Base-by-base conservation (phyloP, 2,113 vertebrate species). In the Setophaga kirtlandii region DNA sequence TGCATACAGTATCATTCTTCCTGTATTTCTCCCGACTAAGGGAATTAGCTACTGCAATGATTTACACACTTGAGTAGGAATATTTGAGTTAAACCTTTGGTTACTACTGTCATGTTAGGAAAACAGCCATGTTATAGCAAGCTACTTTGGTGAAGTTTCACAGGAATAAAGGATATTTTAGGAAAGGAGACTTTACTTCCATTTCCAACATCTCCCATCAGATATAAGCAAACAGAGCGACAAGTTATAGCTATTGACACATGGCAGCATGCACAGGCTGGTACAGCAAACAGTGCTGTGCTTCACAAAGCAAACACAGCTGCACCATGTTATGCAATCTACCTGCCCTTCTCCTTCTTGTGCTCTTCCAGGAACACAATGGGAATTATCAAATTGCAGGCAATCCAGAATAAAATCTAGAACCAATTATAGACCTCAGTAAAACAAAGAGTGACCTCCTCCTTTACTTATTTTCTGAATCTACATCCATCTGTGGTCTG, bases 241-340 rank as follows among this genome's bases (percentile, higher is more conserved):
- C 20, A 76, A 47, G 24, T 76, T 73, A 44, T 0, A 2, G 44
- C 20, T 64, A 8, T 21, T 24, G 63, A 73, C 27, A 69, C 10
- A 42, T 68, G 49, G 16, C 20, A 68, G 22, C 18, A 58, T 16
- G n/a, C 46, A 42, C 56, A 67, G 46, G 30, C 3, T 44, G 56
- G 58, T 24, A 27, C 1, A 87, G 55, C 59, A 79, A 58, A 58
- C n/a, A 79, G 52, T n/a, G 87, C 44, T 7, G 1, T 47, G 30
- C 68, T 46, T 83, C 87, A 59, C 60, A 78, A 62, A 59, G 39
- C 80, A 86, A 83, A 50, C 21, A 50, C 4, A 7, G 47, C 24
- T 16, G 33, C 17, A 19, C 0, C 0, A 18, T 60, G 30, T 56
- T 68, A 27, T 12, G 25, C 11, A 62, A 17, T 31, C n/a, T 44